These are phyloP conservation scores for Archips crataeganus DNA, from an alignment of 2,888 invertebrate genomes.

Conservation along the genomic window DNA sequence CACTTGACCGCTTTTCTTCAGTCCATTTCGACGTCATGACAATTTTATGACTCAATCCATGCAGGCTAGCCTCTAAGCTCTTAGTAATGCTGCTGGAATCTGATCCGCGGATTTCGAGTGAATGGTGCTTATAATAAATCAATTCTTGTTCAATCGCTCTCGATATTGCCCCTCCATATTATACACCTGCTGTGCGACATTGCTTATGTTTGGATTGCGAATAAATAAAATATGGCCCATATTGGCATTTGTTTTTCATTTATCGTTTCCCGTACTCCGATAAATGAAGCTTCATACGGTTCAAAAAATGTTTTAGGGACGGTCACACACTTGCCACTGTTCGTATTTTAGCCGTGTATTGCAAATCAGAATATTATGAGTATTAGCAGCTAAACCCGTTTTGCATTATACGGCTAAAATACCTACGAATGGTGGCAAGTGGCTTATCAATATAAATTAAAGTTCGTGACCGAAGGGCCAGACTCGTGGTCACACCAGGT, in stretches of 20 bases:
- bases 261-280: background rate
- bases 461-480: too few species aligned
- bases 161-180: slow-evolving; percentile 5
- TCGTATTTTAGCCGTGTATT: too few species aligned
- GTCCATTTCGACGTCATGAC: slow-evolving; percentile 5
- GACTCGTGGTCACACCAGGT: too few species aligned
- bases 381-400: too few species aligned
- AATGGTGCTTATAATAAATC: slow-evolving; percentile 34
- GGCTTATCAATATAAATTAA: too few species aligned
- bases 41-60: slow-evolving; percentile 10
- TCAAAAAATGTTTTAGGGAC: too few species aligned
- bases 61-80: background rate
- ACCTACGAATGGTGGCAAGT: too few species aligned
- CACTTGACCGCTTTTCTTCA: background rate
- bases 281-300: background rate
- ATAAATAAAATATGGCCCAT: slow-evolving; percentile 6
- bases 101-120: slow-evolving; percentile 1
- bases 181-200: slow-evolving; percentile 21
- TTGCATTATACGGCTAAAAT: too few species aligned
- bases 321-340: too few species aligned
- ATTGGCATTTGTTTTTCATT: background rate
- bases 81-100: background rate
- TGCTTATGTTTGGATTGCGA: slow-evolving; percentile 18
- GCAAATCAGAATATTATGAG: too few species aligned
- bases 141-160: slow-evolving; percentile 14